Base-by-base conservation (phyloP, 2,888 invertebrate species). In the Apamea sordens region DNA sequence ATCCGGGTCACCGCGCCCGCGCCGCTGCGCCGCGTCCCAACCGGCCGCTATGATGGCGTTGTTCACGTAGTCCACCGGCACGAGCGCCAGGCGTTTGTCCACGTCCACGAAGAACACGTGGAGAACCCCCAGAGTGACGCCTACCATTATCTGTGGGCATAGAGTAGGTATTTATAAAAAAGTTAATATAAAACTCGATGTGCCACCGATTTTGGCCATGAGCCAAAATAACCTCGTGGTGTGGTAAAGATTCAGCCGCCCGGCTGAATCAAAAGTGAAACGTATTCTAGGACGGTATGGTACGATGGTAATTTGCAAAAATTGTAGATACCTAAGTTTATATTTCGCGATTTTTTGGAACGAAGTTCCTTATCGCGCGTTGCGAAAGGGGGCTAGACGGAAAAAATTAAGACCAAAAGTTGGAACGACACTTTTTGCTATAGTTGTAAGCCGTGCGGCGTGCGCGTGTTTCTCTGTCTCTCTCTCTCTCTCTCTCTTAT, bases 31-130 rank as follows among this genome's bases (percentile, higher is more conserved):
- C 5, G 87, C 56, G 59, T 86, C 77, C 86, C 87, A 86, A 0
- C 47, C 68, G 6, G 86, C 85, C 13, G 61, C 76, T 11, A 86
- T 85, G 10, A 73, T 70, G 13, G 85, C 76, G 15, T 86, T 86
- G n/a, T 87, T 86, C 6, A 86, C 86, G 6, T 77, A 87, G 28
- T 86, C 86, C 13, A 86, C 65, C 0, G 86, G 86, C 0, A 77
- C 75, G 0, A 73, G 11, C 0, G 85, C 79, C 24, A 87, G 15
- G 0, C 4, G 53, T 1, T 61, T 68, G 0, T 78, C 2, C 10
- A n/a, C 13, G 11, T 81, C 73, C 2, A 73, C 79, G 41, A 50
- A 82, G 15, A 82, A 65, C 8, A 79, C 71, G 32, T 78, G 87
- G 0, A 85, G 13, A 0, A 86, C 53, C 0, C 86, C 86, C 2